Evolutionary conservation across 2,888 invertebrate genomes (phyloP).

Genomic region (Glaucopsyche alexis): DNA sequence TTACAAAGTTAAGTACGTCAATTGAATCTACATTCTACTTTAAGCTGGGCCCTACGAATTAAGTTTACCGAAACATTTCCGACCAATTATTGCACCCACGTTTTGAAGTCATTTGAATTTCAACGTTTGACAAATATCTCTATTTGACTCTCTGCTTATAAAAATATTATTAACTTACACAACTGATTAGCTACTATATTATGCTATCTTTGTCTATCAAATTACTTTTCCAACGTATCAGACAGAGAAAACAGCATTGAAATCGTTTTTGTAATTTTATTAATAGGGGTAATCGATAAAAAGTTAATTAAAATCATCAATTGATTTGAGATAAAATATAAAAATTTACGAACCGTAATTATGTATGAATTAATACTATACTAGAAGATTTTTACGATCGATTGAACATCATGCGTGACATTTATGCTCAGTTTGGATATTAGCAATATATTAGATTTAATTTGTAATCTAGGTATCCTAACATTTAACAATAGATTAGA

Average conservation of each 20-base stretch:
- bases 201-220: too few species aligned
- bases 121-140: neutral
- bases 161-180: too few species aligned
- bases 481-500: neutral
- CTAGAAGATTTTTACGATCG: constrained; percentile 5
- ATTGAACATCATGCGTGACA: neutral
- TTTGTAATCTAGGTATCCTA: constrained; percentile 8
- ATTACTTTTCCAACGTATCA: too few species aligned
- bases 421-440: neutral
- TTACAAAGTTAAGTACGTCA: neutral
- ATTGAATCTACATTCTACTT: neutral
- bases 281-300: neutral
- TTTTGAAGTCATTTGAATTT: constrained; percentile 8
- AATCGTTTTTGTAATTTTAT: too few species aligned
- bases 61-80: neutral
- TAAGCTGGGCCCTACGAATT: neutral
- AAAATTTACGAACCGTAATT: neutral
- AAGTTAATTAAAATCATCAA: constrained; percentile 6
- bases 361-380: neutral
- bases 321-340: neutral
- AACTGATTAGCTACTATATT: too few species aligned
- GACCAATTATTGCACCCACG: neutral
- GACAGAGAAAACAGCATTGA: too few species aligned
- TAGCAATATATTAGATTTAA: neutral
- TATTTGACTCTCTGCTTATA: too few species aligned